phyloP scores from a whole-genome alignment of 2,113 vertebrate genomes.

The Antidorcas marsupialis region DNA sequence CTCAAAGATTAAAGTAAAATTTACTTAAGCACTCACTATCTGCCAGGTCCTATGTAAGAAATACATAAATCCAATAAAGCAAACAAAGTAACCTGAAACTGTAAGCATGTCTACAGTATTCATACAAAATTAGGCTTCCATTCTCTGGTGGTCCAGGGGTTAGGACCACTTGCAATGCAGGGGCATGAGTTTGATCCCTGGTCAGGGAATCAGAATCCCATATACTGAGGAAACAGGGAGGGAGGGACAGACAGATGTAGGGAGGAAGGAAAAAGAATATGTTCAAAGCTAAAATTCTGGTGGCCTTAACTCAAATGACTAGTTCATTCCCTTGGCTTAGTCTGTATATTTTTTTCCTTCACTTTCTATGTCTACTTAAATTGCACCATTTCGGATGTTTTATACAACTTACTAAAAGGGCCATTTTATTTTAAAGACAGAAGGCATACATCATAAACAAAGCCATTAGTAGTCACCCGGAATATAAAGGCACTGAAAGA shows the following conservation, averaged over 20 bases:
- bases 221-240: not conserved
- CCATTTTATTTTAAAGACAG: not conserved
- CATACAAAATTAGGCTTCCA: not conserved
- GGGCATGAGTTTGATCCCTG: not conserved
- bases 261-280: not conserved
- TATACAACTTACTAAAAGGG: not conserved
- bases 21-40: not conserved
- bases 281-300: not conserved
- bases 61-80: not conserved
- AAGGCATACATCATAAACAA: not conserved
- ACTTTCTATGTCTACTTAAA: not conserved
- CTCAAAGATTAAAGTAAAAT: not conserved
- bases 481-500: not conserved
- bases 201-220: not conserved
- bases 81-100: not conserved
- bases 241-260: not conserved
- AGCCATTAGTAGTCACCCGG: not conserved
- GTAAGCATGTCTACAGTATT: not conserved
- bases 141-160: not conserved
- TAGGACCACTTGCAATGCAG: not conserved
- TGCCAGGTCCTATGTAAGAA: not conserved
- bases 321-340: not conserved
- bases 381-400: not conserved
- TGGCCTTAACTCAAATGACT: not conserved
- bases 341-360: not conserved